Evolutionary conservation across 2,797 vertebrate species (phyloP).

Genomic region (Sternotherus odoratus): DNA sequence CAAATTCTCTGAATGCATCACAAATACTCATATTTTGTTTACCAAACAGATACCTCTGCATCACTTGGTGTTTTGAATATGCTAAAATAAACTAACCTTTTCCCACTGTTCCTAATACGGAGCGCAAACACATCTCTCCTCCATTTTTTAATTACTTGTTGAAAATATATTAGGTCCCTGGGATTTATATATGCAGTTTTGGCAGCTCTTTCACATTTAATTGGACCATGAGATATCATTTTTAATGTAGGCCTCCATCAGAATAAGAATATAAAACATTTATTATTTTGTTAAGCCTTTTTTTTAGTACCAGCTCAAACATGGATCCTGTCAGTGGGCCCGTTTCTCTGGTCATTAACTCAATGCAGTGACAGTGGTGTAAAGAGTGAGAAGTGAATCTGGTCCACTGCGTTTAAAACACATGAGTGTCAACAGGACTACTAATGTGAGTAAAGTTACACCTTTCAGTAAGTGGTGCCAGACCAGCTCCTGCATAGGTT

Average conservation of each 20-base stretch:
- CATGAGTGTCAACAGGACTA: neutral
- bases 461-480: neutral
- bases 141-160: slow-evolving; percentile 35
- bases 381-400: neutral
- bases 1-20: slow-evolving; percentile 37
- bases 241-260: neutral
- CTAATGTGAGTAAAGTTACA: neutral
- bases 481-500: neutral
- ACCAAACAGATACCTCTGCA: neutral
- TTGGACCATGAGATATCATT: slow-evolving; percentile 16
- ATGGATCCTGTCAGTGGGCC: neutral
- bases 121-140: neutral
- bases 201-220: slow-evolving; percentile 43
- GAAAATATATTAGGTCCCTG: slow-evolving; percentile 36
- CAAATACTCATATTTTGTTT: slow-evolving; percentile 51
- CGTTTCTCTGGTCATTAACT: neutral
- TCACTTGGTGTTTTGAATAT: slow-evolving; percentile 15
- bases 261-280: slow-evolving; percentile 6
- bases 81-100: slow-evolving; percentile 27
- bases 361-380: neutral
- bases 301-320: neutral
- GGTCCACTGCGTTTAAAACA: neutral
- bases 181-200: slow-evolving; percentile 31
- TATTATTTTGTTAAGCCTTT: slow-evolving; percentile 16
- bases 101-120: neutral